Conservation (phyloP, 2,797 vertebrate species). For the Tragelaphus eurycerus region DNA sequence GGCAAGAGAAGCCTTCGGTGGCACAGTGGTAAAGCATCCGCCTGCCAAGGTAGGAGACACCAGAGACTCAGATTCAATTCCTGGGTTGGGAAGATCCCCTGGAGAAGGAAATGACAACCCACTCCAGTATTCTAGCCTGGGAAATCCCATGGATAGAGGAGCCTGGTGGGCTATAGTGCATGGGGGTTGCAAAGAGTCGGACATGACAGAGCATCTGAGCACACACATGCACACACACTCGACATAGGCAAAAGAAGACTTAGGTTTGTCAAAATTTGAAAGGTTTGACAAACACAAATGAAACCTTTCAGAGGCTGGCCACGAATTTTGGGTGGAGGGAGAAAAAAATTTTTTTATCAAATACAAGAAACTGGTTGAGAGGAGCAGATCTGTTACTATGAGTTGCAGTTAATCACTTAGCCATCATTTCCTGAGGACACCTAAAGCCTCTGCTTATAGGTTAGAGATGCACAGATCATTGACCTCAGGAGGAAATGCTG, state of each 20-base stretch:
- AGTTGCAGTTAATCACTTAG: background rate
- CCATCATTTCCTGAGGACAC: constrained; percentile 21
- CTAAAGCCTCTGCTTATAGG: background rate
- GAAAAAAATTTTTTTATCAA: background rate
- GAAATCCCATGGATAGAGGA: background rate
- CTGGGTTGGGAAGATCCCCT: background rate
- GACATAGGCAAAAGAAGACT: background rate
- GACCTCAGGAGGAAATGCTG: background rate
- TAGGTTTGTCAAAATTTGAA: background rate
- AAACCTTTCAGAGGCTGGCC: background rate
- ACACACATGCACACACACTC: background rate
- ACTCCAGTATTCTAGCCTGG: background rate
- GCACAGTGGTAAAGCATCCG: background rate
- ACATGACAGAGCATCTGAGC: background rate
- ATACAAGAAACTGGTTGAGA: background rate
- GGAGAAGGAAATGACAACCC: background rate
- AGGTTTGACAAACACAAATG: background rate
- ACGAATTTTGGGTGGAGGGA: too few relatives aligned
- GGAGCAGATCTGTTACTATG: background rate
- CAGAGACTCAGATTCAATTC: background rate
- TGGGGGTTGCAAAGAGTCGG: background rate
- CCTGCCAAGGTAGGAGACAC: background rate
- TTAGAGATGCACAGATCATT: background rate
- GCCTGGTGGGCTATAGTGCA: background rate
- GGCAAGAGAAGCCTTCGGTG: background rate